phyloP scores from a whole-genome alignment of 2,888 invertebrate genomes.

The Chrysina gloriosa region DNA sequence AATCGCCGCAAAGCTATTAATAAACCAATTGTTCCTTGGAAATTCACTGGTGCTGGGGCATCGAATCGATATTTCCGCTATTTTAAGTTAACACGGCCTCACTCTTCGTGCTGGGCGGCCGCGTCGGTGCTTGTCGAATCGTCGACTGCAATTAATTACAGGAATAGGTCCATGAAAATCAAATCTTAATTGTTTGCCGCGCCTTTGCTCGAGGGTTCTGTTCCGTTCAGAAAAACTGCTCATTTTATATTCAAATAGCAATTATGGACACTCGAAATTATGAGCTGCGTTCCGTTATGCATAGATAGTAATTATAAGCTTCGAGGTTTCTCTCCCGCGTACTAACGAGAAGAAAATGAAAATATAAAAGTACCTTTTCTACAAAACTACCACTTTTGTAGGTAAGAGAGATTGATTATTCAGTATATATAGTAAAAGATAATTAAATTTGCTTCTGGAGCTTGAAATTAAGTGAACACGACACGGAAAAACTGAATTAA shows the following conservation, averaged over 20 bases:
- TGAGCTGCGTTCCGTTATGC: not conserved
- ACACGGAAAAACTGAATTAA: no score
- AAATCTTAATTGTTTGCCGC: constrained; percentile 8
- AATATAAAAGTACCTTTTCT: no score
- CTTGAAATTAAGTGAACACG: no score
- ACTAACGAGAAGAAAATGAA: no score
- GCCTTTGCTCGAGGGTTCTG: not conserved
- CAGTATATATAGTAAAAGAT: no score
- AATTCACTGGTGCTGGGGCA: constrained; percentile 6
- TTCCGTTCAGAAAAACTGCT: not conserved
- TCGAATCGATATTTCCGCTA: constrained; percentile 28
- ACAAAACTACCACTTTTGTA: no score
- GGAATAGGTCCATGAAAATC: constrained; percentile 15
- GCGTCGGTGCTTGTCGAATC: constrained; percentile 3
- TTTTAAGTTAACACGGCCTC: constrained; percentile 16
- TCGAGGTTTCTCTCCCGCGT: not conserved
- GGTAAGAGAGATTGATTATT: no score
- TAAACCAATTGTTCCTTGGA: constrained; percentile 23
- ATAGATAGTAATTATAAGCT: not conserved
- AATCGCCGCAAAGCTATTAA: constrained; percentile 20
- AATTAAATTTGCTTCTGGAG: no score
- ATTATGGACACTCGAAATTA: not conserved
- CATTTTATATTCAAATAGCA: not conserved
- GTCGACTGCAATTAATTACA: constrained; percentile 6
- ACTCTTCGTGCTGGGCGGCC: not conserved